Base-by-base conservation (phyloP, 2,797 vertebrate species). In the Cirrhinus mrigala region DNA sequence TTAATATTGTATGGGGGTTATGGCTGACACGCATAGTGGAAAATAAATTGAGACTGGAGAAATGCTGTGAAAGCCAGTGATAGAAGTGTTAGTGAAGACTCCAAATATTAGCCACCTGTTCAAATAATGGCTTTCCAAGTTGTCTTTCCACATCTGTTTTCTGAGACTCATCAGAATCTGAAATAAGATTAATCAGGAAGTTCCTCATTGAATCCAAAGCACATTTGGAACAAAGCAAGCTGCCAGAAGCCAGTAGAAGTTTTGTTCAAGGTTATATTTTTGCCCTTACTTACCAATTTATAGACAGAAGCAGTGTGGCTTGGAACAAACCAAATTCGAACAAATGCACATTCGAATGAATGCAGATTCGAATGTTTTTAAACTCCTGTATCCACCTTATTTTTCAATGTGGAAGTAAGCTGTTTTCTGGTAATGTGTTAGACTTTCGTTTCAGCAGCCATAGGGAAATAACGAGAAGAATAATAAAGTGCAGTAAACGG, bases 71-170 rank as follows among this genome's bases (percentile, higher is more conserved):
- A 77, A 60, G 22, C 33, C 75, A 60, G 5, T 5, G 0, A 64
- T 62, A 20, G 58, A 40, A 62, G 76, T 46, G 76, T 50, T 80
- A 54, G 62, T 6, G 9, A 54, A 81, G 14, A 81, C 33, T 69
- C 79, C 33, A 68, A 81, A 81, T 70, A 81, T 81, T 70, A 70
- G 64, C 79, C 64, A 81, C 79, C 79, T 70, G 64, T 81, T 69
- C 29, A 62, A 48, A 48, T 77, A 58, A 58, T 10, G 29, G 54
- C 54, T 58, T 77, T 40, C 12, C 52, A 58, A 40, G 33, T 16
- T 77, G 20, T 77, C 74, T 77, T 56, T 44, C n/a, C 37, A 46
- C 58, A 79, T 79, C 56, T 78, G 37, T 79, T 79, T 79, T 46
- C 40, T 18, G 10, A 79, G 56, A 62, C 40, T 27, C 40, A 0